Evolutionary conservation across 2,888 invertebrate genomes (phyloP).

Genomic region (Ophioninae sp.): DNA sequence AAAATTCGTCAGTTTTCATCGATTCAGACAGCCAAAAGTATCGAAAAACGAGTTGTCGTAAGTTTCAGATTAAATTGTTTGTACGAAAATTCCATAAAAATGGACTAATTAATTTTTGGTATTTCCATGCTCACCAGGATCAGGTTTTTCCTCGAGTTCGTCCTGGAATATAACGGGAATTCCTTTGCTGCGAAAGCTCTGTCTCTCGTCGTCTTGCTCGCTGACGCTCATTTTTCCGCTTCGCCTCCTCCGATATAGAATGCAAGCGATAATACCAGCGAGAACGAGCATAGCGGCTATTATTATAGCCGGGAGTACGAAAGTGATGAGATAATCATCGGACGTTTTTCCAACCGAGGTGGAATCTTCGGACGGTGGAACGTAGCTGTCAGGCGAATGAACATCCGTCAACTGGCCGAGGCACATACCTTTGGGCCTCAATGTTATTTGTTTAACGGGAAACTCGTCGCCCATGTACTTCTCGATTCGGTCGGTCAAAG

Average conservation of each 20-base stretch:
- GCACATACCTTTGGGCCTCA: constrained; percentile 83
- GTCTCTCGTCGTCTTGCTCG: constrained; percentile 91
- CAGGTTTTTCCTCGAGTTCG: constrained; percentile 96
- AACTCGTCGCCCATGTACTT: constrained; percentile 88
- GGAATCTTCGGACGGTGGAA: constrained; percentile 77
- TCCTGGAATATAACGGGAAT: constrained; percentile 99
- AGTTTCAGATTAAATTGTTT: too few relatives aligned
- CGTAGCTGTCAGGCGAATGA: constrained; percentile 75
- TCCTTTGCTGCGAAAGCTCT: constrained; percentile 90
- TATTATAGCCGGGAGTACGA: constrained; percentile 93
- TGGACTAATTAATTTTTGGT: too few relatives aligned
- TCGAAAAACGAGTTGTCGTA: too few relatives aligned
- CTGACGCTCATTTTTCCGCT: constrained; percentile 93
- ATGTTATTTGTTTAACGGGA: constrained; percentile 83
- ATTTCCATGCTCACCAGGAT: constrained; percentile 83
- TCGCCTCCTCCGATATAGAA: constrained; percentile 91
- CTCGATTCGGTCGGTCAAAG: constrained; percentile 84
- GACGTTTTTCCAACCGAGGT: constrained; percentile 80
- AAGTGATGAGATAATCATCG: constrained; percentile 89
- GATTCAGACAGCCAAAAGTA: too few relatives aligned
- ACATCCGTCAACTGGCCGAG: constrained; percentile 81
- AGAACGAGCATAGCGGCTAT: constrained; percentile 93
- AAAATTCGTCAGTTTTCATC: too few relatives aligned
- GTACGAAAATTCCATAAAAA: too few relatives aligned
- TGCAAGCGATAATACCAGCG: constrained; percentile 93